Evolutionary conservation across 2,113 vertebrate genomes (phyloP), one percentile per base, ranked within the genome.

Genomic region (Bothrops jararaca): DNA sequence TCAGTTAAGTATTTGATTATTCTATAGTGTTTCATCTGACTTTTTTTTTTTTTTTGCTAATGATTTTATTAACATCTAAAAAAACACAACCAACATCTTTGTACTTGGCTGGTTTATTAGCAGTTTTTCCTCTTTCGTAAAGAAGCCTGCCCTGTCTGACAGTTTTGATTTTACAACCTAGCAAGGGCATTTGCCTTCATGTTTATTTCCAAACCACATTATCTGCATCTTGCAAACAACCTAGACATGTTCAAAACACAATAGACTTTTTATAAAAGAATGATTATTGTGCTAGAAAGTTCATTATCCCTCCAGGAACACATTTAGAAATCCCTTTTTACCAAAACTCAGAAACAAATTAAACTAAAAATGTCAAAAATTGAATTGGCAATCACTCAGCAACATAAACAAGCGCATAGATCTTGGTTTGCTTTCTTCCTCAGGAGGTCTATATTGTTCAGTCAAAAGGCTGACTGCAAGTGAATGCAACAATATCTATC

Each of bases 281-380:
- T 93, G 94, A 96, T 93, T 92, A 95, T 91, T 94, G 89, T 94
- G 95, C 93, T 90, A 97, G 94, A 29, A 93, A 87, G 96, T 97
- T 97, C 96, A 91, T 96, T 96, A 96, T 95, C 90, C 91, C 91
- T 91, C 86, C 95, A 95, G 97, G 91, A 96, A 93, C 95, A 93
- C 85, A 96, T 93, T 91, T 96, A 95, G 94, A 90, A 97, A 89
- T 90, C 89, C 95, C 94, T 91, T 94, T 96, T 93, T 64, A 97
- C 91, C 93, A 92, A 89, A 94, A 94, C 56, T 93, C 94, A 64
- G 95, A 94, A 94, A 93, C 42, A 97, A 96, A 95, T 94, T 95
- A 95, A 97, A 96, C 95, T 85, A 94, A 96, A 96, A 96, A 94
- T 92, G 92, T 96, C 93, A 95, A 95, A 93, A 94, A 94, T 96